Conservation (phyloP, 2,113 vertebrate species). For the Ictalurus furcatus region DNA sequence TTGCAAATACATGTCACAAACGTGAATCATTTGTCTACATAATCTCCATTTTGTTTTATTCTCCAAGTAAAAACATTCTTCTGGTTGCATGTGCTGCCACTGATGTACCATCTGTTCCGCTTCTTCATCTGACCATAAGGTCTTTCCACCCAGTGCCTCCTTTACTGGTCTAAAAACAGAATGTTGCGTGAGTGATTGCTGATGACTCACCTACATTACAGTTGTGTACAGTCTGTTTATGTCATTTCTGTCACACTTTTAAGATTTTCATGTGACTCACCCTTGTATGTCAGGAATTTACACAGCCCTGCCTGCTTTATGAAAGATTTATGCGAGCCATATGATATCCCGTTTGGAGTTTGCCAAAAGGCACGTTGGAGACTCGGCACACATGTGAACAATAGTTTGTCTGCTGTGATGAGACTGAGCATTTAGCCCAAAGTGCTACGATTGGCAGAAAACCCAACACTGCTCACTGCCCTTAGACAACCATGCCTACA, state of each 20-base stretch:
- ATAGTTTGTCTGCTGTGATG: background rate
- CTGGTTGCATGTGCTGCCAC: background rate
- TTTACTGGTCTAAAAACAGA: background rate
- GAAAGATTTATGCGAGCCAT: background rate
- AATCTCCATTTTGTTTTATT: background rate
- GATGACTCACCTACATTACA: background rate
- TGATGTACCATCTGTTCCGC: slow-evolving; percentile 5
- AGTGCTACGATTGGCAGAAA: background rate
- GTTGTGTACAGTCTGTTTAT: background rate
- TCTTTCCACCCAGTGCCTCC: background rate
- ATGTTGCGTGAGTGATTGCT: background rate
- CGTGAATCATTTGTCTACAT: background rate
- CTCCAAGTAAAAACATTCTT: background rate
- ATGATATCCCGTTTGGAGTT: background rate
- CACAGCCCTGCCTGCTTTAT: too few species aligned
- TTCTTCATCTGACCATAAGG: background rate
- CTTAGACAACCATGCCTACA: background rate
- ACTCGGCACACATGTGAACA: background rate
- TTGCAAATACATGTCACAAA: background rate
- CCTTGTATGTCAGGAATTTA: background rate
- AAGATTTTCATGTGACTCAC: background rate
- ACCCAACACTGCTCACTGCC: background rate
- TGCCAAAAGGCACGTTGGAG: background rate
- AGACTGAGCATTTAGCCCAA: background rate
- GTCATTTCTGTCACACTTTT: background rate